Evolutionary conservation across 2,113 vertebrate genomes (phyloP).

Genomic region (Channa maculata): DNA sequence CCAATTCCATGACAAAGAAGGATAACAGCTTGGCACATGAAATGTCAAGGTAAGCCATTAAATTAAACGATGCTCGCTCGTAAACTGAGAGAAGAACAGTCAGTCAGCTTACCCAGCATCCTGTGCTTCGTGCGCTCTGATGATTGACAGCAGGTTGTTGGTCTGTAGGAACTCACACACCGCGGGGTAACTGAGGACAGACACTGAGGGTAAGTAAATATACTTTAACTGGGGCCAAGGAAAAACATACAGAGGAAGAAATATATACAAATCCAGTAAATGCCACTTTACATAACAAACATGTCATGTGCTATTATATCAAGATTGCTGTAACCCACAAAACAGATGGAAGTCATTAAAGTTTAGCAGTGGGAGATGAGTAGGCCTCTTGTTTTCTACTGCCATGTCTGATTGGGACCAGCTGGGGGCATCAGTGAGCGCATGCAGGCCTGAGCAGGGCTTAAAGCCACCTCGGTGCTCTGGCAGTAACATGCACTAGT

Average conservation of each 20-base stretch:
- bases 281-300: not conserved
- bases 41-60: constrained; percentile 50
- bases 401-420: constrained; percentile 40
- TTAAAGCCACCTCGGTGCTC: constrained; percentile 26
- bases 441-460: constrained; percentile 2
- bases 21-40: constrained; percentile 31
- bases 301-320: not conserved
- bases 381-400: constrained; percentile 26
- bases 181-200: constrained; percentile 89
- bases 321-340: constrained; percentile 14
- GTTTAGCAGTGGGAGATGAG: constrained; percentile 22
- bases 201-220: not conserved
- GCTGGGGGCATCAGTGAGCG: constrained; percentile 61
- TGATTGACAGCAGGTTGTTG: constrained; percentile 98
- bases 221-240: not conserved
- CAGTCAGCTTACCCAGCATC: constrained; percentile 77
- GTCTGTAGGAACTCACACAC: constrained; percentile 98
- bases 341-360: constrained; percentile 35
- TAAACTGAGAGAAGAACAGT: constrained; percentile 34
- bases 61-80: constrained; percentile 49
- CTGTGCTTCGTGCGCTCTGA: constrained; percentile 93
- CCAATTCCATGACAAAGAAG: constrained; percentile 27
- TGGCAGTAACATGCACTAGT: constrained; percentile 19
- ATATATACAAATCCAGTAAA: constrained; percentile 9
- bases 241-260: not conserved